These are phyloP conservation scores for Ischnus inquisitorius DNA, from an alignment of 2,888 invertebrate genomes.

Conservation along the genomic window DNA sequence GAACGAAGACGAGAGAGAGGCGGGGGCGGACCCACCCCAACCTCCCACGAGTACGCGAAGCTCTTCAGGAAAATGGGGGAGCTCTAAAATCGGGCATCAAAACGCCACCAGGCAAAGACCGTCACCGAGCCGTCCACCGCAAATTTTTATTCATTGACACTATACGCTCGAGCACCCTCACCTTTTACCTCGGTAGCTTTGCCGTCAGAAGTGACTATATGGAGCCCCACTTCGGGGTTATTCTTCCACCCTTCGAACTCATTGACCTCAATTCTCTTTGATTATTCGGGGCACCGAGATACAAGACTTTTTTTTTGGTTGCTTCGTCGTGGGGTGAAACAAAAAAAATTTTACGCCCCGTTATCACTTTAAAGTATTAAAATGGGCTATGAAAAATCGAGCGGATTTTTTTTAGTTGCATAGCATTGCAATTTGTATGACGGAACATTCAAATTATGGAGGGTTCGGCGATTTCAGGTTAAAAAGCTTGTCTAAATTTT, in stretches of 20 bases:
- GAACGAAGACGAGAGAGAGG: conserved; percentile 38
- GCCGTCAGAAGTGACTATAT: conserved; percentile 31
- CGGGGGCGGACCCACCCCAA: conserved; percentile 57
- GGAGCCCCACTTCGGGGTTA: not conserved
- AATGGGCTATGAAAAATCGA: no score
- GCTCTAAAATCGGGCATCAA: conserved; percentile 83
- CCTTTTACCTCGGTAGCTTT: conserved; percentile 67
- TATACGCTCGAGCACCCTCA: conserved; percentile 80
- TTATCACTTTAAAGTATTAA: no score
- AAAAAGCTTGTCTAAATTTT: no score
- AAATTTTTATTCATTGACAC: conserved; percentile 85
- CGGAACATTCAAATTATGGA: no score
- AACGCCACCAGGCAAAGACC: conserved; percentile 72
- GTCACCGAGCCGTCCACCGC: conserved; percentile 75
- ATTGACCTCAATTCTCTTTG: not conserved
- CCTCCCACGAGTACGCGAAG: conserved; percentile 6
- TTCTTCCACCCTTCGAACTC: conserved; percentile 7
- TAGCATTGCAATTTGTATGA: no score
- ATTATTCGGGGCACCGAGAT: not conserved
- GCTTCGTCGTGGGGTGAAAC: no score
- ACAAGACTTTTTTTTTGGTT: not conserved
- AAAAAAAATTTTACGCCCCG: no score
- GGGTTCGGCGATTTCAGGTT: no score
- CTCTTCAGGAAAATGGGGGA: conserved; percentile 71
- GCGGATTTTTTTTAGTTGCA: no score